phyloP scores from a whole-genome alignment of 2,113 vertebrate genomes.

The Hippocampus guttulatus region DNA sequence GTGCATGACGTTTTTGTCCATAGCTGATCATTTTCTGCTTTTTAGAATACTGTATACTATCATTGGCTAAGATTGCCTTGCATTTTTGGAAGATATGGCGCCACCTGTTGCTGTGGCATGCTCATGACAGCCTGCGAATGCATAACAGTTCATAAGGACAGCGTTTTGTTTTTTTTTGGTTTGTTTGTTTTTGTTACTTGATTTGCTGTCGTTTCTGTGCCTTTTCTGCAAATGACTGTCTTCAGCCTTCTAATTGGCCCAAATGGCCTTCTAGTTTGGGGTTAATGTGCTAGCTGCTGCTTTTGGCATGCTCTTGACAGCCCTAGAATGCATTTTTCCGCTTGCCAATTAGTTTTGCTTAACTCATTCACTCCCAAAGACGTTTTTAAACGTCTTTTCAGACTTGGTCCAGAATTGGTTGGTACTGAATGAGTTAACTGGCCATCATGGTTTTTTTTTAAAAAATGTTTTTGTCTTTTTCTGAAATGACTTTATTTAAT shows the following conservation, averaged over 20 bases:
- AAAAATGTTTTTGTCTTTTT: neutral
- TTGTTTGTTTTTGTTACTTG: neutral
- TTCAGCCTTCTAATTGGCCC: neutral
- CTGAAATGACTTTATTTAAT: neutral
- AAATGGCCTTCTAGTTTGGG: neutral
- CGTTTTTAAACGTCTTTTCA: no score
- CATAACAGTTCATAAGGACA: neutral
- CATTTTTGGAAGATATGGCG: neutral
- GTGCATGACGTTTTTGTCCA: neutral
- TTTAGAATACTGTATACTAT: neutral
- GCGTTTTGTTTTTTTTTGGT: neutral
- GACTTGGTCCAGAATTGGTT: no score
- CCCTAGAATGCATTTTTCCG: neutral
- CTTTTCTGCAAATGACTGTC: neutral
- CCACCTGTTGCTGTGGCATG: neutral
- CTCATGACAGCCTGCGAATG: neutral
- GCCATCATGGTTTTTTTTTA: neutral
- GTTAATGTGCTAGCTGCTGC: neutral
- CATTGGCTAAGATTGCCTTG: neutral
- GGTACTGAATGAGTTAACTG: no score
- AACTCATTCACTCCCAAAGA: no score
- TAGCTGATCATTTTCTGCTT: neutral
- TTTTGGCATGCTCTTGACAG: constrained; percentile 1
- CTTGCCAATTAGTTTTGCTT: neutral
- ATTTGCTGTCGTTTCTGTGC: neutral